These are phyloP conservation scores for Mus minutoides DNA, from an alignment of 2,797 vertebrate species.

Conservation along the genomic window DNA sequence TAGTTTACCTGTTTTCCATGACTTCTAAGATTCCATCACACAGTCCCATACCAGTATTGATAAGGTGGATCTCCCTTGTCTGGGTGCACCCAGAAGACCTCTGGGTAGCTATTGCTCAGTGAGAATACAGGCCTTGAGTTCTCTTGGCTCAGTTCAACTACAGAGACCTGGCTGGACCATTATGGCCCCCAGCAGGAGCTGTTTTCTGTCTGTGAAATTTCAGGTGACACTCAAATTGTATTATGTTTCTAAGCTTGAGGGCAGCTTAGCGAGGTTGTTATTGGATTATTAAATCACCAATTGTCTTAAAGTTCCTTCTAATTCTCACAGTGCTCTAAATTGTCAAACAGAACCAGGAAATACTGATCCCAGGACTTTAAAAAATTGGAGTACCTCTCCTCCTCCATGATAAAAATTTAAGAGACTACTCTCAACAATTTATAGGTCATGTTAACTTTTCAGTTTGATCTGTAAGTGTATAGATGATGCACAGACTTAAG, in stretches of 20 bases:
- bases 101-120: not conserved
- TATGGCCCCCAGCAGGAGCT: not conserved
- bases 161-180: too few relatives aligned
- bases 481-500: not conserved
- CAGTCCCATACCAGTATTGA: not conserved
- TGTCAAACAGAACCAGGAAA: not conserved
- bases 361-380: not conserved
- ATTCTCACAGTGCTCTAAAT: not conserved
- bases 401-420: not conserved
- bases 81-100: not conserved
- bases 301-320: not conserved
- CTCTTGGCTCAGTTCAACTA: not conserved
- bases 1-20: not conserved
- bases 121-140: not conserved
- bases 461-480: not conserved
- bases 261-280: not conserved
- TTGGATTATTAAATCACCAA: not conserved
- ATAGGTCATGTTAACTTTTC: not conserved
- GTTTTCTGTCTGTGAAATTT: conserved; percentile 22
- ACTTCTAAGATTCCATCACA: not conserved
- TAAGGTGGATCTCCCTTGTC: not conserved
- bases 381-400: not conserved
- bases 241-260: not conserved
- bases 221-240: not conserved
- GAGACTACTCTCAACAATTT: not conserved